Evolutionary conservation across 2,888 invertebrate species (phyloP), one percentile per base, ranked within the genome.

Genomic region (Eupithecia abbreviata): DNA sequence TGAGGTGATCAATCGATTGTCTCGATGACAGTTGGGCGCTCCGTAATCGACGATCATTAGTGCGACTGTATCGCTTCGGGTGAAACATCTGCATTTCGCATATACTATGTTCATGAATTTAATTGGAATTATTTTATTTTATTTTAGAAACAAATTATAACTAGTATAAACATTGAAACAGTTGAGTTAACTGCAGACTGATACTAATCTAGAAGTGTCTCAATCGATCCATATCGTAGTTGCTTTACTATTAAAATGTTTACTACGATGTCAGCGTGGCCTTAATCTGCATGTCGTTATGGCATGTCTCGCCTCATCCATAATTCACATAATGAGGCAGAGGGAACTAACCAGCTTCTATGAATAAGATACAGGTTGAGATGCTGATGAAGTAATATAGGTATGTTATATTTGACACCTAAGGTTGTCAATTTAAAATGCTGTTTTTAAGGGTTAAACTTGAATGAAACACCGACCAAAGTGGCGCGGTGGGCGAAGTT

Each of bases 271-370:
- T 86, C 87, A 89, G 87, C 89, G 89, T 88, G 87, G 85, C 87
- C 90, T 88, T 92, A 93, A 93, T 94, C 92, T 93, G 92, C 92
- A 93, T 93, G 90, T 92, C 91, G 91, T 93, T 92, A 92, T 88
- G 86, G 86, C 88, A 85, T 85, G 90, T 90, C 91, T 88, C 89
- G 87, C 87, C 91, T 93, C 93, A 92, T 93, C 90, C 93, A 94
- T 94, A 93, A 93, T 94, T 93, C 91, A 93, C 88, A 86, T 93
- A 93, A 94, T 93, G 91, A 93, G 91, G 84, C 88, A 90, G 85
- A 87, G 86, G 81, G 86, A 88, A 87, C 76, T 70, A 84, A 80
- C 73, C 65, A 77, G 67, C 43, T 66, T 74, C 70, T 69, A 73
- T 80, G 76, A 77, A 73, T 79, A 77, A 77, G 67, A 75, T 77